Conservation (phyloP, 2,113 vertebrate genomes). For the Danio rerio region DNA sequence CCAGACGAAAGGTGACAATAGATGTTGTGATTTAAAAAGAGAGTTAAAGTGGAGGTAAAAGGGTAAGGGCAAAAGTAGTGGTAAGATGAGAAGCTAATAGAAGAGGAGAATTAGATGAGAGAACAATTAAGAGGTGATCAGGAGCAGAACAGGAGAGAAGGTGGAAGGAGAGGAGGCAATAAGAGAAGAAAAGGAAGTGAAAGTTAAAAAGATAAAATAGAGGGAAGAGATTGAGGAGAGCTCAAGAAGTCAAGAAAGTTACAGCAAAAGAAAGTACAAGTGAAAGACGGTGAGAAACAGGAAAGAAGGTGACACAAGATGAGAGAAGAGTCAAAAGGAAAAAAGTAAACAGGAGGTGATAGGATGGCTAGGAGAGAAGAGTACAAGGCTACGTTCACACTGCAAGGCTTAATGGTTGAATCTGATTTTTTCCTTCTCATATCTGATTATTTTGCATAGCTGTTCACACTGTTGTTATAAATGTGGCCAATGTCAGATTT, state of each 20-base stretch:
- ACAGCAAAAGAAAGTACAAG: too few relatives aligned
- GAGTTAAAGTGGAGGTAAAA: not conserved
- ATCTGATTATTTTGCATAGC: too few relatives aligned
- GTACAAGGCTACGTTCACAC: too few relatives aligned
- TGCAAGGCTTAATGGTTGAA: too few relatives aligned
- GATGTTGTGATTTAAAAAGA: slow-evolving; percentile 27
- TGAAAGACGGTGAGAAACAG: not conserved
- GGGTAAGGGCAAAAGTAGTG: not conserved
- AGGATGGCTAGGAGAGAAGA: not conserved
- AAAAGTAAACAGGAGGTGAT: not conserved
- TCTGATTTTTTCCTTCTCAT: too few relatives aligned
- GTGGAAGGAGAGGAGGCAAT: not conserved
- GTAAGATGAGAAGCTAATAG: not conserved
- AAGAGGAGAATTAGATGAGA: not conserved
- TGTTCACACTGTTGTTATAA: too few relatives aligned
- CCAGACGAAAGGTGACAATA: slow-evolving; percentile 33
- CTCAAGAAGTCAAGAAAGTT: too few relatives aligned
- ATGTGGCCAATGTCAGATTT: too few relatives aligned
- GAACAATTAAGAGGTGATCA: slow-evolving; percentile 22
- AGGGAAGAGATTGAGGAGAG: not conserved
- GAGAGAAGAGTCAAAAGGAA: not conserved
- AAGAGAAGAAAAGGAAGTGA: not conserved
- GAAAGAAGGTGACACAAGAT: too few relatives aligned
- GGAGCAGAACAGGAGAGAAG: slow-evolving; percentile 22
- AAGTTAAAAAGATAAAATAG: not conserved